Evolutionary conservation across 2,888 invertebrate species (phyloP), one percentile per base, ranked within the genome.

Genomic region (Pseudolycoriella hygida): DNA sequence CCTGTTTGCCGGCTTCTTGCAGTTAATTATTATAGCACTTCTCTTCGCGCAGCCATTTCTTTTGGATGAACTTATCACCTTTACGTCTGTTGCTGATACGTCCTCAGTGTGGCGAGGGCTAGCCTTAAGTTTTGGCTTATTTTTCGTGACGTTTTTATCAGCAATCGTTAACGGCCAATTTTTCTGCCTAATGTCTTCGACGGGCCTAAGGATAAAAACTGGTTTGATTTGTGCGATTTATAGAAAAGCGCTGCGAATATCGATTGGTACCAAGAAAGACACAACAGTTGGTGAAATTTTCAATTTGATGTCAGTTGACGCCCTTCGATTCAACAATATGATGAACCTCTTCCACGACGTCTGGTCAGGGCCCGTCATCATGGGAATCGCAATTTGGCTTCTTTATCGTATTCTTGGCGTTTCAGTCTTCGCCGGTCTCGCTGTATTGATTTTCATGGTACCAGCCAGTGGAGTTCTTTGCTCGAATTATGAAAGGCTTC

Each of bases 381-480:
- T 70, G 45, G 48, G 51, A 17, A 48, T 69, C 10, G 58, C 62
- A 14, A 50, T 69, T 17, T 60, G 59, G 20, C 51, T 57, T 43
- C 43, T 57, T 6, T 58, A 52, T 51, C 39, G 48, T 8, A 38
- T 45, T 4, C 40, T 54, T n/a, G 55, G 54, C 18, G 20, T 42
- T 2, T 63, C 72, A 2, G 67, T 72, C 1, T 51, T 76, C 11
- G 70, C 71, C 38, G 76, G 76, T 2, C 55, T 76, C 15, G 61
- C 57, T 2, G 64, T 74, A 17, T 68, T 76, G 62, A 53, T 74
- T 6, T 52, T 72, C 2, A 56, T 74, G 46, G 66, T 76, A 40
- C 69, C 69, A 1, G 44, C 67, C n/a, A 69, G 68, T 52, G 60
- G 57, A 3, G 52, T 60, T 30, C 52, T 68, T 30, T 63, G 63